Percentiles rank a stretch among this genome's conserved stretches.
These are phyloP conservation scores for Sericinus montela DNA, from an alignment of 2,888 invertebrate species.

Conservation along the genomic window DNA sequence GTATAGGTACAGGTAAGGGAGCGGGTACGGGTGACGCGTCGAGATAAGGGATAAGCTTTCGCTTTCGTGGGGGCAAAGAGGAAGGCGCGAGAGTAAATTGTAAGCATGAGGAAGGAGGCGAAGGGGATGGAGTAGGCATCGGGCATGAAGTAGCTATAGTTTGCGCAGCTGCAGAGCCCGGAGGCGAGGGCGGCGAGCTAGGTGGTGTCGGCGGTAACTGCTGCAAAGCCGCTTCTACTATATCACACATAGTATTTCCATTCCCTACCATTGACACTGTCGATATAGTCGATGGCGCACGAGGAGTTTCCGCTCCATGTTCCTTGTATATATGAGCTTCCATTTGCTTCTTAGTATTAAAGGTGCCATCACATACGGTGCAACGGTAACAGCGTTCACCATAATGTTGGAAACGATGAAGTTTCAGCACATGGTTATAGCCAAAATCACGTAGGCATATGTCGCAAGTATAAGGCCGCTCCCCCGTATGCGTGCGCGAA, in stretches of 20 bases:
- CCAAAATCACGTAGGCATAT: slow-evolving; percentile 95
- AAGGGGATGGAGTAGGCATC: slow-evolving; percentile 55
- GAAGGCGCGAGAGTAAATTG: slow-evolving; percentile 56
- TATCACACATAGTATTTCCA: slow-evolving; percentile 65
- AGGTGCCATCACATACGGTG: slow-evolving; percentile 94
- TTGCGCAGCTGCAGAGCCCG: slow-evolving; percentile 56
- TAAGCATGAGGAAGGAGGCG: slow-evolving; percentile 58
- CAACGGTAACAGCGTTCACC: slow-evolving; percentile 96
- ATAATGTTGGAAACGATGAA: slow-evolving; percentile 94
- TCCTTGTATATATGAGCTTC: slow-evolving; percentile 87
- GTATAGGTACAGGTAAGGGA: slow-evolving; percentile 48
- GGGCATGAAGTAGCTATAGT: slow-evolving; percentile 78
- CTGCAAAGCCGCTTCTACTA: slow-evolving; percentile 68
- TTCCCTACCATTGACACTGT: slow-evolving; percentile 42
- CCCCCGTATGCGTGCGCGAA: slow-evolving; percentile 93
- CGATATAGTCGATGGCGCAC: slow-evolving; percentile 49
- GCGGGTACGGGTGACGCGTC: slow-evolving; percentile 56
- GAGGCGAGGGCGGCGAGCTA: slow-evolving; percentile 73
- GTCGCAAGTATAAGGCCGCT: slow-evolving; percentile 94
- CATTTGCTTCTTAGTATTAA: slow-evolving; percentile 94
- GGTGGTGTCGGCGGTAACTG: slow-evolving; percentile 79
- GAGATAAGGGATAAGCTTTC: slow-evolving; percentile 87
- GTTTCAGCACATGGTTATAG: slow-evolving; percentile 93
- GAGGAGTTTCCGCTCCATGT: slow-evolving; percentile 75
- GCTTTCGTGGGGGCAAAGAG: slow-evolving; percentile 87